Percentiles rank a stretch among this genome's conserved stretches.
Conservation (phyloP, 2,888 invertebrate species). For the Pammene fasciana region DNA sequence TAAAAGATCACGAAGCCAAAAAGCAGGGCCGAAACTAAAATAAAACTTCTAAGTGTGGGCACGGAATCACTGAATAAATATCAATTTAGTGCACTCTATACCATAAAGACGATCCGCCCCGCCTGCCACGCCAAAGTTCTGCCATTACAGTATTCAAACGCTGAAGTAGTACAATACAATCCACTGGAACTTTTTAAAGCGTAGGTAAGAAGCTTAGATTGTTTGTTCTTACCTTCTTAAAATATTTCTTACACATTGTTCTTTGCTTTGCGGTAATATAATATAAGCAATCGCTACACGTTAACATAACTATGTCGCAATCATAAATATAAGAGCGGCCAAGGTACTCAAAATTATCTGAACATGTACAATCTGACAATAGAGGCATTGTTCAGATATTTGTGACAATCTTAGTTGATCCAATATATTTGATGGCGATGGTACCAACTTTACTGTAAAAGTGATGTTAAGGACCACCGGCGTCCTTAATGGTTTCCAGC, state of each 20-base stretch:
- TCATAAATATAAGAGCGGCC: too few species aligned
- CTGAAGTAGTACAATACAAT: constrained; percentile 5
- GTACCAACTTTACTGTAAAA: too few species aligned
- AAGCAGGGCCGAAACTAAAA: constrained; percentile 11
- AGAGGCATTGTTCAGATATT: too few species aligned
- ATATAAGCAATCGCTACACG: too few species aligned
- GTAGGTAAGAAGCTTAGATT: constrained; percentile 41
- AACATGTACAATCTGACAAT: too few species aligned
- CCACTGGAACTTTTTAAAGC: constrained; percentile 39
- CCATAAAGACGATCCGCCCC: constrained; percentile 66
- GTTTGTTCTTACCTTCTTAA: constrained; percentile 44
- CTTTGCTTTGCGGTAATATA: too few species aligned
- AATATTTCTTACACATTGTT: constrained; percentile 30
- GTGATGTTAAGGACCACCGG: too few species aligned
- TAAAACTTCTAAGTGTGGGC: constrained; percentile 22
- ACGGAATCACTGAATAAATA: constrained; percentile 61
- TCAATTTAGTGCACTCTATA: constrained; percentile 64
- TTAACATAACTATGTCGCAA: too few species aligned
- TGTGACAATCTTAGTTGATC: too few species aligned
- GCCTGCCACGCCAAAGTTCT: constrained; percentile 53
- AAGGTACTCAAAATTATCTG: too few species aligned
- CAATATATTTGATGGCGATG: too few species aligned
- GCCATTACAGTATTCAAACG: constrained; percentile 45
- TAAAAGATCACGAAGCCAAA: constrained; percentile 23
- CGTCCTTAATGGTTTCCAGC: too few species aligned